Evolutionary conservation across 37 sponge, comb jelly and placozoan genomes (phyloP), one percentile per base, ranked within the genome.

Genomic region (Aplysina aerophoba): DNA sequence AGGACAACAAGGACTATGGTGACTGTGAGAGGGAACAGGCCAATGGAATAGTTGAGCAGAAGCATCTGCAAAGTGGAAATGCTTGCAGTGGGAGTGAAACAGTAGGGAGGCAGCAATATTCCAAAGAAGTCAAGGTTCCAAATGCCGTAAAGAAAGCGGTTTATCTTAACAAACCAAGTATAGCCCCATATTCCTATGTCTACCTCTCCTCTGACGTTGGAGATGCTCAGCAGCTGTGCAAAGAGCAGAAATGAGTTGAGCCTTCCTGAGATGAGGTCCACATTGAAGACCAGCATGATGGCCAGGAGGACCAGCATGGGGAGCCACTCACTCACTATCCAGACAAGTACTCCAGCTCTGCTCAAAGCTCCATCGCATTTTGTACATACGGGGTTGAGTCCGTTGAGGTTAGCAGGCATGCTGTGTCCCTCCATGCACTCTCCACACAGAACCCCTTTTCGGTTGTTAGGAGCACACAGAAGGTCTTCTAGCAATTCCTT

Each of bases 91-190:
- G 54, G 54, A 25, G 25, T 24, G 21, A 75, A 44, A 41, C 78
- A 75, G 50, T 41, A 75, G 44, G 54, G 21, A 17, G 78, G 78
- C 13, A 75, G 54, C 1, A 75, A 1, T 11, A n/a, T 12, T 21
- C 78, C 53, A 41, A 75, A 53, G 54, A 75, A 75, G 1, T 75
- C 78, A 31, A 75, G 37, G 25, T 75, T 75, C 78, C 78, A 75
- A 50, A 75, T 25, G 21, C 37, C 37, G 24, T 75, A 75, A 19
- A 75, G 54, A 40, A 75, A 40, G 50, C 50, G 50, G 8, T 44
- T 11, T 44, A 44, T 11, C 50, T 44, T 44, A 3, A 44, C 50
- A 44, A 44, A 44, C 50, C 50, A 44, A 44, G 50, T 44, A 44
- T 44, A 44, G 50, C 50, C 50, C 50, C 50, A 44, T 8, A 44